phyloP scores from a whole-genome alignment of 2,888 invertebrate species.

The Argyresthia goedartella region DNA sequence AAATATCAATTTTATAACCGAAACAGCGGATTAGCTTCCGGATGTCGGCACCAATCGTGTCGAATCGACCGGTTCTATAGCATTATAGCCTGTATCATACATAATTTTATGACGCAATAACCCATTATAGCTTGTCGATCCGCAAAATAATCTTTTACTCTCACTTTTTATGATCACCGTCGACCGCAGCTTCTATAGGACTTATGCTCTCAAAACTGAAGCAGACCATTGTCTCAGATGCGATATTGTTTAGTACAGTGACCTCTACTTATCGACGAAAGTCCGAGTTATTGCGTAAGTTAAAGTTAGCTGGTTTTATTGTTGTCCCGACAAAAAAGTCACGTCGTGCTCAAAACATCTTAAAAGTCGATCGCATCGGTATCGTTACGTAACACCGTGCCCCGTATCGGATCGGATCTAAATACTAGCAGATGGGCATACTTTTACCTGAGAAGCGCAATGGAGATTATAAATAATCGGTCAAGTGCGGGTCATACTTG shows the following conservation, averaged over 20 bases:
- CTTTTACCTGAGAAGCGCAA: background rate
- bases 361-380: constrained; percentile 49
- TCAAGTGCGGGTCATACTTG: too few relatives aligned
- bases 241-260: constrained; percentile 1
- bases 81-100: constrained; percentile 1
- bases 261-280: constrained; percentile 24
- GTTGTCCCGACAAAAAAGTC: constrained; percentile 23
- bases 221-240: background rate
- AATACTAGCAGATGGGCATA: background rate
- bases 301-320: constrained; percentile 26
- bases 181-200: background rate
- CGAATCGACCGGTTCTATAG: background rate
- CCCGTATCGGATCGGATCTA: constrained; percentile 22
- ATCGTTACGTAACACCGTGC: constrained; percentile 44
- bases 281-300: constrained; percentile 46
- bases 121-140: constrained; percentile 1
- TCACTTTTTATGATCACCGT: constrained; percentile 1
- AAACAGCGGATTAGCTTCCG: constrained; percentile 18
- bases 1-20: background rate
- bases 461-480: too few relatives aligned
- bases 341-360: constrained; percentile 48
- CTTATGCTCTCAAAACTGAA: background rate
- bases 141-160: background rate
- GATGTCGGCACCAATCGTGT: background rate
- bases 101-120: constrained; percentile 5